These are phyloP conservation scores for Nephrocerus scutellatus DNA, from an alignment of 2,888 invertebrate genomes.

Conservation along the genomic window DNA sequence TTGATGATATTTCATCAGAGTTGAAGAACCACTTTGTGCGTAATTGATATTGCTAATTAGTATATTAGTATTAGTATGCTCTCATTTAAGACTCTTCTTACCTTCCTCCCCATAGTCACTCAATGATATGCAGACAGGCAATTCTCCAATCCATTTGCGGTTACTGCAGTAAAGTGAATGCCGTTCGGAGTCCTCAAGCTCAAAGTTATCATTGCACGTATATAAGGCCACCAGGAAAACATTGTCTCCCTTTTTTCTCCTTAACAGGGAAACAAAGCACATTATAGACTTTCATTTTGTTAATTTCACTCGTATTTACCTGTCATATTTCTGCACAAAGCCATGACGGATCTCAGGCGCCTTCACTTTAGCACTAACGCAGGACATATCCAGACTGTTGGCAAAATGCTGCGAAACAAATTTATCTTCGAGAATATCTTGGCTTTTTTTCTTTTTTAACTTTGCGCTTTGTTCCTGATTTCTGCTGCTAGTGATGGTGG, in stretches of 20 bases:
- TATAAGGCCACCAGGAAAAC: constrained; percentile 54
- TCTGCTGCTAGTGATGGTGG: too few species aligned
- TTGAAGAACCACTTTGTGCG: too few species aligned
- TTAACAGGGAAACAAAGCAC: constrained; percentile 6
- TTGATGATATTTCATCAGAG: too few species aligned
- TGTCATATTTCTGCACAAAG: constrained; percentile 39
- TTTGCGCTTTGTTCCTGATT: constrained; percentile 18
- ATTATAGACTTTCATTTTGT: background rate
- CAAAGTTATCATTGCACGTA: constrained; percentile 51
- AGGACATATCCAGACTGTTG: constrained; percentile 41
- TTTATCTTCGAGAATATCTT: constrained; percentile 37
- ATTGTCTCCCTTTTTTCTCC: constrained; percentile 43
- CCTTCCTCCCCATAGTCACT: constrained; percentile 29
- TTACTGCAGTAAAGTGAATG: constrained; percentile 54
- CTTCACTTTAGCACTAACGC: constrained; percentile 38
- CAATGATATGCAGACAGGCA: constrained; percentile 49
- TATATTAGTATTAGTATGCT: too few species aligned
- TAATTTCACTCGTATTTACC: constrained; percentile 21
- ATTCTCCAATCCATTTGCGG: constrained; percentile 53
- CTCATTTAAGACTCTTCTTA: too few species aligned
- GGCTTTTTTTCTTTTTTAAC: constrained; percentile 30
- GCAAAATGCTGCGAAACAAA: constrained; percentile 35
- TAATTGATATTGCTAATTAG: too few species aligned
- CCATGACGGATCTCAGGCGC: constrained; percentile 46
- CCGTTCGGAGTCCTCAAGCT: constrained; percentile 47